Evolutionary conservation across 2,888 invertebrate species (phyloP).

Genomic region (Choreutis nemorana): DNA sequence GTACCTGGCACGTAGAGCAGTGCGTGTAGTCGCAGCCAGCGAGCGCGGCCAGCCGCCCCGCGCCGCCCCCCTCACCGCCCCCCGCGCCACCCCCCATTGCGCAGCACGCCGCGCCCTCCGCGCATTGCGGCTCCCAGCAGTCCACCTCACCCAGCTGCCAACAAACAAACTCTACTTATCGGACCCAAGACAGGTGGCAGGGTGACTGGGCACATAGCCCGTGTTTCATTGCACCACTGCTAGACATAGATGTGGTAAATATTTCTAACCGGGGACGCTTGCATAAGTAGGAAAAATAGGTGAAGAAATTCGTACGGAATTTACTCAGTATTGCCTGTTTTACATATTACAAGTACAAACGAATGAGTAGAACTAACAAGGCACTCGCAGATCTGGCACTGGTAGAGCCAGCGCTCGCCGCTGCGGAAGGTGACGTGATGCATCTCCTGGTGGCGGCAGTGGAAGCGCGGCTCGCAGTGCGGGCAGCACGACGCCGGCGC

Average conservation of each 20-base stretch:
- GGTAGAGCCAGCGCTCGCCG: conserved; percentile 89
- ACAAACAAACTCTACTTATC: too few species aligned
- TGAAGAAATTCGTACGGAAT: too few species aligned
- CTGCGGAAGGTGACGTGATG: conserved; percentile 77
- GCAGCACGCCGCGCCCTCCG: conserved; percentile 74
- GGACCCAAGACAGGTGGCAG: neutral
- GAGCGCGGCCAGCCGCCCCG: conserved; percentile 64
- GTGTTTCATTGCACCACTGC: too few species aligned
- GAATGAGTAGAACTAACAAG: conserved; percentile 62
- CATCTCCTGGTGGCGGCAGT: conserved; percentile 83
- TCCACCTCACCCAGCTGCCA: conserved; percentile 84
- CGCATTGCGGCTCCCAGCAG: conserved; percentile 89
- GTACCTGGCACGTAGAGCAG: conserved; percentile 68
- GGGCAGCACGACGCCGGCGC: conserved; percentile 77
- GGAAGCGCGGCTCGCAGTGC: conserved; percentile 77
- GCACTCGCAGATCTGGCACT: conserved; percentile 93
- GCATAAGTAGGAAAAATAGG: too few species aligned
- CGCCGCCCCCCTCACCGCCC: conserved; percentile 56
- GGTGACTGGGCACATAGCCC: too few species aligned
- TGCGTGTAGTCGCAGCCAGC: conserved; percentile 76
- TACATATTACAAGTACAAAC: too few species aligned
- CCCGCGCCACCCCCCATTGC: conserved; percentile 69
- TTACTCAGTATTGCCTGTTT: too few species aligned
- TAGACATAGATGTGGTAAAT: conserved; percentile 4
- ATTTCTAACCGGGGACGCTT: too few species aligned